Base-by-base conservation (phyloP, 92 coral and sea anemone genomes). In the Epizoanthus fatuus region DNA sequence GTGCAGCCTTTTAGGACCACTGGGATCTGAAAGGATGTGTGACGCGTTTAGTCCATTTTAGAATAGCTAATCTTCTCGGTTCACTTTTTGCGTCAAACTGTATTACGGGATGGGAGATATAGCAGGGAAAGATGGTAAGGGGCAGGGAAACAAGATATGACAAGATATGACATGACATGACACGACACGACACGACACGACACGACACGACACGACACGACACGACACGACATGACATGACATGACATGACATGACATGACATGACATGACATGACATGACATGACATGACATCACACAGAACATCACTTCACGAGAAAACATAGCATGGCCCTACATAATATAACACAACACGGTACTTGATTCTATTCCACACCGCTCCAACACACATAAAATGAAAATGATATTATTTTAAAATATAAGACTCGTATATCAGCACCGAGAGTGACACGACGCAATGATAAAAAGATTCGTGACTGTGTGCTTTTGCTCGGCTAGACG, bases 1-100 rank as follows among this genome's bases (percentile, higher is more conserved):
- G 98, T 86, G 35, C 99, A 97, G 68, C 91, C 89, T 62, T 89
- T 90, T 5, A 97, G 87, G 32, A 97, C 75, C 17, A 95, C 95
- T 14, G 99, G 99, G 4, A 59, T 64, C 98, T 94, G 80, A 16
- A 39, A 9, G 77, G 51, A 65, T 13, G 32, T 22, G 63, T 35
- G 16, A 22, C 2, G 42, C 5, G n/a, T 25, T 63, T 32, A 32
- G 45, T 29, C 72, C 40, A 39, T 11, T 3, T 1, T 0, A 29
- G 4, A 11, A 8, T 15, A 15, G n/a, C 37, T 35, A 38, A 38
- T 32, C 40, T 39, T 20, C 6, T 12, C 45, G 7, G 13, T 7
- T 11, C 17, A 15, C 17, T 3, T 7, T n/a, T 58, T 4, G 7
- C 5, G 5, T 58, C 63, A 58, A 3, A n/a, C 12, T 20, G 1